phyloP scores from a whole-genome alignment of 2,888 invertebrate genomes.

The Rhagonycha fulva region DNA sequence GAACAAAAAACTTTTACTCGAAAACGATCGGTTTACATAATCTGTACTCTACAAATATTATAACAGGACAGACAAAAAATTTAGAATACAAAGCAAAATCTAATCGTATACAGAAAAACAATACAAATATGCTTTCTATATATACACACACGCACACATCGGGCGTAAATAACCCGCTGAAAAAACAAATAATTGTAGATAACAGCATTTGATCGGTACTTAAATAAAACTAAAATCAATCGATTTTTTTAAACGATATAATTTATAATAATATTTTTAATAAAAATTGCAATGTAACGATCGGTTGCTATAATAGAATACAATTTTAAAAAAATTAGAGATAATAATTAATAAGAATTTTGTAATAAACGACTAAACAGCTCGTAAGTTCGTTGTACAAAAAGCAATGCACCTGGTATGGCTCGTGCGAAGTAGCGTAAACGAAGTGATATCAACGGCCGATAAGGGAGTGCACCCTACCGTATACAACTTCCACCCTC shows the following conservation, averaged over 20 bases:
- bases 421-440: conserved; percentile 29
- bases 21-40: no score
- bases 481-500: conserved; percentile 31
- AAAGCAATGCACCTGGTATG: conserved; percentile 34
- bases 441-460: conserved; percentile 34
- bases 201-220: no score
- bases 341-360: background rate
- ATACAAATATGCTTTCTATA: no score
- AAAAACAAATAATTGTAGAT: no score
- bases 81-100: no score
- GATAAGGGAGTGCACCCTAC: conserved; percentile 38
- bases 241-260: no score
- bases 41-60: no score
- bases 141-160: no score
- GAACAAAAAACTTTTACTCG: no score
- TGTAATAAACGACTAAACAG: background rate
- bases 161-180: no score
- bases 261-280: background rate
- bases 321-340: background rate
- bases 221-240: background rate
- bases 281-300: background rate
- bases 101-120: no score
- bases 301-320: background rate
- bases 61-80: no score
- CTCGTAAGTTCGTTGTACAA: conserved; percentile 14